Evolutionary conservation across 1,140 invertebrate genomes (phyloP).

Genomic region (Drosophila rufa): DNA sequence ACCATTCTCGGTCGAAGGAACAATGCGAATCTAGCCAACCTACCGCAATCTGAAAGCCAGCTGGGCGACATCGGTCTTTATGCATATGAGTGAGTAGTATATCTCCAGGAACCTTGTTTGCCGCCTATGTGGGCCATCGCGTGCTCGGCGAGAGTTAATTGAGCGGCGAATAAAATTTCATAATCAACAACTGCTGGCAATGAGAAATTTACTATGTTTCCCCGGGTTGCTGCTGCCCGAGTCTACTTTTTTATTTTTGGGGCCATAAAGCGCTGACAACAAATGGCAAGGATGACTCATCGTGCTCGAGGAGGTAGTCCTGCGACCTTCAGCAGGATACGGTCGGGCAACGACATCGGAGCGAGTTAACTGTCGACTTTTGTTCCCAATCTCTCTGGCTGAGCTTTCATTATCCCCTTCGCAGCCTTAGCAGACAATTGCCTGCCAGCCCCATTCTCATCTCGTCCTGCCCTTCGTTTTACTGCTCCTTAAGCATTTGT

Average conservation of each 20-base stretch:
- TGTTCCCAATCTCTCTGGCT: constrained; percentile 29
- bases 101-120: constrained; percentile 7
- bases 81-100: constrained; percentile 10
- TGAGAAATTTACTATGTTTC: constrained; percentile 62
- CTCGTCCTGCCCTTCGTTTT: not conserved
- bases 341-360: constrained; percentile 24
- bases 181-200: constrained; percentile 66
- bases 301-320: not conserved
- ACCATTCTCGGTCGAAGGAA: constrained; percentile 42
- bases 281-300: constrained; percentile 60
- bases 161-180: constrained; percentile 73
- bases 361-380: constrained; percentile 65
- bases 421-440: constrained; percentile 50
- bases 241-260: constrained; percentile 36
- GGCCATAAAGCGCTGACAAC: constrained; percentile 55
- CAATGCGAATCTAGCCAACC: constrained; percentile 20
- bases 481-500: constrained; percentile 46
- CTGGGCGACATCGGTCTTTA: constrained; percentile 22
- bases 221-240: constrained; percentile 9
- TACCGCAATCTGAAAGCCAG: constrained; percentile 38
- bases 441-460: constrained; percentile 16
- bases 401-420: constrained; percentile 25
- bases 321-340: constrained; percentile 64
- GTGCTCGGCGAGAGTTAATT: constrained; percentile 70
- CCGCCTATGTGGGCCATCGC: constrained; percentile 67